phyloP scores from a whole-genome alignment of 2,888 invertebrate species.

The Eupithecia dodoneata region DNA sequence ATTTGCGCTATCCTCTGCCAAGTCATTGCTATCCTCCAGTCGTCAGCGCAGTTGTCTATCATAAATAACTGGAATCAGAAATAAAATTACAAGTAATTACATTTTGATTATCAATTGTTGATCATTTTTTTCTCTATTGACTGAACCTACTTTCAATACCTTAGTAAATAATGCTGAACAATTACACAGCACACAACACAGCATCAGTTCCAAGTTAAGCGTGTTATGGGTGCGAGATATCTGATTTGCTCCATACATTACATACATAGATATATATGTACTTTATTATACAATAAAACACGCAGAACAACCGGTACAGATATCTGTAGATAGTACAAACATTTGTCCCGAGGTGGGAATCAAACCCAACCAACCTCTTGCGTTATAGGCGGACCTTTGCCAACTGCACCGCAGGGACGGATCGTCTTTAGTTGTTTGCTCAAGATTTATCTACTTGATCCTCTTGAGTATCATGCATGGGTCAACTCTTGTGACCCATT shows the following conservation, averaged over 20 bases:
- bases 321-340: background rate
- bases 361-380: background rate
- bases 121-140: background rate
- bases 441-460: too few relatives aligned
- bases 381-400: background rate
- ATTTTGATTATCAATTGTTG: background rate
- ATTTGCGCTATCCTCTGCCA: conserved; percentile 98
- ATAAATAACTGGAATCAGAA: conserved; percentile 96
- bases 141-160: background rate
- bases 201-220: too few relatives aligned
- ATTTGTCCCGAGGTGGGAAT: background rate
- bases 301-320: background rate
- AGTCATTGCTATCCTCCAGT: conserved; percentile 99
- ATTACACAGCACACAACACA: too few relatives aligned
- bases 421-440: background rate
- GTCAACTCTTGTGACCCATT: background rate
- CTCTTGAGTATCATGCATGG: background rate
- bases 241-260: background rate
- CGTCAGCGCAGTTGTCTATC: conserved; percentile 99
- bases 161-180: too few relatives aligned
- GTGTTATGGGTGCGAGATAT: background rate
- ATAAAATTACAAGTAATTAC: background rate
- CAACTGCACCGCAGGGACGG: background rate
- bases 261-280: background rate
- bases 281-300: background rate